These are phyloP conservation scores for Nesogale talazaci DNA, from an alignment of 2,113 vertebrate genomes.

Conservation along the genomic window DNA sequence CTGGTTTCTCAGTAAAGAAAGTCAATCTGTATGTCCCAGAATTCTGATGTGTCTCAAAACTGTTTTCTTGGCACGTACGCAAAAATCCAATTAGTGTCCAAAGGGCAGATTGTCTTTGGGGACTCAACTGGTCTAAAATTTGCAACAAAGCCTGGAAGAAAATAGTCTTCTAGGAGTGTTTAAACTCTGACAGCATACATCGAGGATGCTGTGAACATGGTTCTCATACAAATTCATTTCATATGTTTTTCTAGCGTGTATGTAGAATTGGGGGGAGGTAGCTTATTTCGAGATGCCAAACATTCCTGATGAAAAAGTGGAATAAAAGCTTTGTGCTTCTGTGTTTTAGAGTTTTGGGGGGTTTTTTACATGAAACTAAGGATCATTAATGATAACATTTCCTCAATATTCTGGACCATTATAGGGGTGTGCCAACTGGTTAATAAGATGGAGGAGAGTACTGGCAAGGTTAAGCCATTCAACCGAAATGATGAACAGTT, in stretches of 20 bases:
- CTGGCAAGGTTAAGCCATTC: slow-evolving; percentile 92
- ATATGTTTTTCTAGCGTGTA: background rate
- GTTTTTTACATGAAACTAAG: background rate
- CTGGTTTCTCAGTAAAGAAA: slow-evolving; percentile 70
- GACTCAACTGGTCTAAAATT: slow-evolving; percentile 80
- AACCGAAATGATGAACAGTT: slow-evolving; percentile 99
- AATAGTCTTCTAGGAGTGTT: slow-evolving; percentile 69
- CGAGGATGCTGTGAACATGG: background rate
- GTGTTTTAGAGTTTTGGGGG: background rate
- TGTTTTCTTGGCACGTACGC: slow-evolving; percentile 82
- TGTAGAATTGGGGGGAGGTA: background rate
- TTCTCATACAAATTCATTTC: background rate
- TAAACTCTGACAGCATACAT: slow-evolving; percentile 6
- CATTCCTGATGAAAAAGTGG: background rate
- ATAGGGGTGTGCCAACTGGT: slow-evolving; percentile 97
- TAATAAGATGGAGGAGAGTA: slow-evolving; percentile 96
- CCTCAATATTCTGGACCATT: slow-evolving; percentile 49
- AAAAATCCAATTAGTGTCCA: slow-evolving; percentile 85
- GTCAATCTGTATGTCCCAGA: slow-evolving; percentile 66
- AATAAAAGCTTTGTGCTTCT: background rate
- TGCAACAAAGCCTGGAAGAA: slow-evolving; percentile 73
- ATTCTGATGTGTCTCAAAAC: slow-evolving; percentile 79
- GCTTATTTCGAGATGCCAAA: background rate
- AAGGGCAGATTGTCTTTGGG: slow-evolving; percentile 86
- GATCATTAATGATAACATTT: background rate